phyloP scores from a whole-genome alignment of 2,888 invertebrate genomes.

The Mellilla xanthometata region DNA sequence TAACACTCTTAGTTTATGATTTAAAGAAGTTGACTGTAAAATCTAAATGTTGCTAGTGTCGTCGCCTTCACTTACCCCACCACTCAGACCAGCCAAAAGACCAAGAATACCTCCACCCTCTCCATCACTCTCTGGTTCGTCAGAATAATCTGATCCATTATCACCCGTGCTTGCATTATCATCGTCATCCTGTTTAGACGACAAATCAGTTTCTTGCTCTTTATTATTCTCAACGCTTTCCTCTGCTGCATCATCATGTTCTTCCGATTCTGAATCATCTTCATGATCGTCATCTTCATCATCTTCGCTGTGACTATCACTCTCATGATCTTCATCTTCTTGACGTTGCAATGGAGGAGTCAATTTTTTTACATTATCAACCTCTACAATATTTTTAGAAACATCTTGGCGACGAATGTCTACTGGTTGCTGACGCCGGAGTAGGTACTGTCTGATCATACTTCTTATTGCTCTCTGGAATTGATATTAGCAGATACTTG shows the following conservation, averaged over 20 bases:
- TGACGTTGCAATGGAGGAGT: slow-evolving; percentile 55
- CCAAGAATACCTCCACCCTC: slow-evolving; percentile 74
- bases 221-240: slow-evolving; percentile 44
- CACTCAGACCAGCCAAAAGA: slow-evolving; percentile 68
- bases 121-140: slow-evolving; percentile 75
- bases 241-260: slow-evolving; percentile 41
- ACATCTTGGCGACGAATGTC: slow-evolving; percentile 43
- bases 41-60: no score
- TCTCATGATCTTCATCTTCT: slow-evolving; percentile 43
- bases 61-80: slow-evolving; percentile 74
- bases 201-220: slow-evolving; percentile 34
- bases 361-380: slow-evolving; percentile 41
- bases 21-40: no score
- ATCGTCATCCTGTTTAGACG: slow-evolving; percentile 43
- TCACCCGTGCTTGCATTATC: slow-evolving; percentile 32
- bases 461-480: slow-evolving; percentile 27
- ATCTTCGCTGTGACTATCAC: slow-evolving; percentile 30
- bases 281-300: slow-evolving; percentile 24
- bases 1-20: no score
- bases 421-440: slow-evolving; percentile 17
- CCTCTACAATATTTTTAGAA: slow-evolving; percentile 52
- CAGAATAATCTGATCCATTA: slow-evolving; percentile 54
- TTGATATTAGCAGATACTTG: no score
- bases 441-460: slow-evolving; percentile 27
- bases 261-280: slow-evolving; percentile 30